Conservation (phyloP, 2,888 invertebrate genomes). For the Cosmorhoe ocellata region DNA sequence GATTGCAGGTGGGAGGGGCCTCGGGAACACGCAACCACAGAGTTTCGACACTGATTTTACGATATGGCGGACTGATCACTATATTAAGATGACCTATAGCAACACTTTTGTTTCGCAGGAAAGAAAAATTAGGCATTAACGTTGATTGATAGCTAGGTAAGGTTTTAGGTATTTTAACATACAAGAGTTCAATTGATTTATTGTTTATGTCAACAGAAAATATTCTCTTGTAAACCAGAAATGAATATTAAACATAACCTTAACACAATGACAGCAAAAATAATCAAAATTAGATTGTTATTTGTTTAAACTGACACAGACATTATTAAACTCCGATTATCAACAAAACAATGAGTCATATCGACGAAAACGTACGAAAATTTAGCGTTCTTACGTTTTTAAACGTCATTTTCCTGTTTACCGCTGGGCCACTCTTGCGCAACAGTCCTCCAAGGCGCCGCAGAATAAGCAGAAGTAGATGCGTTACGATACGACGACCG, state of each 20-base stretch:
- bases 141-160: too few species aligned
- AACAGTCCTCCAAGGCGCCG: slow-evolving; percentile 35
- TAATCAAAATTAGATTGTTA: neutral
- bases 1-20: slow-evolving; percentile 53
- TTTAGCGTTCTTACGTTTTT: slow-evolving; percentile 27
- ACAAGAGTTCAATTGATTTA: too few species aligned
- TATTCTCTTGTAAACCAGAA: too few species aligned
- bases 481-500: slow-evolving; percentile 41
- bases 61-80: slow-evolving; percentile 14
- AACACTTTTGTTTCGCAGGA: too few species aligned
- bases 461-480: slow-evolving; percentile 11
- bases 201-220: too few species aligned
- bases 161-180: too few species aligned
- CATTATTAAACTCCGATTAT: neutral
- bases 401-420: slow-evolving; percentile 50
- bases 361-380: slow-evolving; percentile 36
- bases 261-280: too few species aligned
- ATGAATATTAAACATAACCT: too few species aligned
- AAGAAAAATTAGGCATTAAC: too few species aligned
- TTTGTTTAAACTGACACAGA: neutral
- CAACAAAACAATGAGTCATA: slow-evolving; percentile 26
- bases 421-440: slow-evolving; percentile 44
- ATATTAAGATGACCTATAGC: slow-evolving; percentile 17
- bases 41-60: slow-evolving; percentile 39
- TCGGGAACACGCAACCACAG: slow-evolving; percentile 41